Evolutionary conservation across 2,888 invertebrate genomes (phyloP).

Genomic region (Acanthoscelides obtectus): DNA sequence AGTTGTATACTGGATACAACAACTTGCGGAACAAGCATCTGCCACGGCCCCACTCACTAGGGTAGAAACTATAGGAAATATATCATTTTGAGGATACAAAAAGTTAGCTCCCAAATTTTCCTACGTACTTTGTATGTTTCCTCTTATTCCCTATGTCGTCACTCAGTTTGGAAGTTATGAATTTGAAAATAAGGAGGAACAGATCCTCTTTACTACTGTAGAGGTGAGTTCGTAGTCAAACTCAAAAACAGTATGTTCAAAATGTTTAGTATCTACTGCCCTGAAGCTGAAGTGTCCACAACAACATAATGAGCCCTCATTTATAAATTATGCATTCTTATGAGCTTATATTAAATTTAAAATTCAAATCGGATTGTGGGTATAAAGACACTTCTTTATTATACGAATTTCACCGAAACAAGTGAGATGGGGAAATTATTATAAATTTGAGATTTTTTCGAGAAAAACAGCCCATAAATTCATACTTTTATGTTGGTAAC

Average conservation of each 20-base stretch:
- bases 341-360: neutral
- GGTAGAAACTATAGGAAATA: no score
- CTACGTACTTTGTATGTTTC: no score
- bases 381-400: neutral
- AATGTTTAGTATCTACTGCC: neutral
- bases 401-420: neutral
- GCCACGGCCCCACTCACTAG: no score
- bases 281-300: neutral
- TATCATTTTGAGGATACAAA: no score
- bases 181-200: no score
- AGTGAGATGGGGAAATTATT: neutral
- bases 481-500: neutral
- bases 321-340: neutral
- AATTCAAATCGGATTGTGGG: neutral
- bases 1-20: no score
- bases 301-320: neutral
- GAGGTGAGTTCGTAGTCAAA: neutral
- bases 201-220: no score
- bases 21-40: no score
- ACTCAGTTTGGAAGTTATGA: no score
- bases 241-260: no score
- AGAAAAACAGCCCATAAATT: neutral
- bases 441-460: neutral
- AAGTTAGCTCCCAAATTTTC: no score
- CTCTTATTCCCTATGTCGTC: no score